Evolutionary conservation across 1,140 invertebrate species (phyloP), one percentile per base, ranked within the genome.

Genomic region (Drosophila hydei): DNA sequence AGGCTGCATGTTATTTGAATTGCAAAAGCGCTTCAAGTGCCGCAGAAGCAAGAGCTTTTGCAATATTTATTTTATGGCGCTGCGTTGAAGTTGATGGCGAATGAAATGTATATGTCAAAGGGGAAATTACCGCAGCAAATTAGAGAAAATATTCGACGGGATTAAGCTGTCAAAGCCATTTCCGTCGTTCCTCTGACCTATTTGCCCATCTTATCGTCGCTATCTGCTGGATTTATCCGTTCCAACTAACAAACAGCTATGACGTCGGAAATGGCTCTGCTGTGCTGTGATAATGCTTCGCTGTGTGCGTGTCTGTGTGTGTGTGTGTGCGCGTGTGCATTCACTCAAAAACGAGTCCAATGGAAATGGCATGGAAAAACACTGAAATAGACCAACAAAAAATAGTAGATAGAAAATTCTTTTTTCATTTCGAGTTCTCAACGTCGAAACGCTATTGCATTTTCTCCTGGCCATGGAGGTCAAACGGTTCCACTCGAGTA

Each of bases 131-230:
- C 48, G 23, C 50, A 60, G 63, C 70, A 67, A 72, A 67, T 68
- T 60, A 48, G 14, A 23, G 50, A 52, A 80, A 62, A 65, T 63
- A 59, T 70, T 70, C 18, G 51, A 64, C 59, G 47, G 74, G 40
- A 71, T 75, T 75, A 73, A 67, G 48, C 64, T 81, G 79, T 78
- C 79, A 83, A 83, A 83, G 79, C 79, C 71, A 81, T 81, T 81
- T 81, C 79, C 79, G 71, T 36, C 59, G 19, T 56, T 14, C 47
- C 19, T 60, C 47, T 81, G 78, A 81, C 78, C 78, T 55, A 72
- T 51, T 73, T 68, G 36, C 48, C 27, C 25, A 19, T 11, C 45
- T 42, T 12, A 25, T 27, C 33, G 36, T 42, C 18, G 16, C 64
- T 59, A 71, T 77, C 79, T 65, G 45, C 58, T 47, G 74, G 74